Evolutionary conservation across 53 echinoderm and acorn worm species (phyloP), one percentile per base, ranked within the genome.

Genomic region (Arbacia lixula): DNA sequence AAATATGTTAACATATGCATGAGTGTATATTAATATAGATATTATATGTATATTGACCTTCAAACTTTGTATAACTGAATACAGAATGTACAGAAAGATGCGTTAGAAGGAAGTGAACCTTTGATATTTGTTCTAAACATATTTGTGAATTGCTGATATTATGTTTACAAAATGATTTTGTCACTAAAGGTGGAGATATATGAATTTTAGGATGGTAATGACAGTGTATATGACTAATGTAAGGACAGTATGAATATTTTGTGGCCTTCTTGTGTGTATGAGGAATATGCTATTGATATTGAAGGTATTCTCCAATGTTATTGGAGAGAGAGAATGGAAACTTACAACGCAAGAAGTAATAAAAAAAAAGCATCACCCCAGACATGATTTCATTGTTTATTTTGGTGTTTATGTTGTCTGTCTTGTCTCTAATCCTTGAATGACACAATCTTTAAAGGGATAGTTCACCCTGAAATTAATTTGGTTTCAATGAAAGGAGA

Each of bases 11-110:
- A n/a, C n/a, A n/a, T n/a, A n/a, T n/a, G n/a, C n/a, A n/a, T n/a
- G n/a, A n/a, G n/a, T n/a, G n/a, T n/a, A 74, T 74, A 74, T 50
- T 51, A n/a, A 74, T 74, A 74, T 74, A 74, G 53, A 74, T 74
- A 74, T 74, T 71, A 74, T 74, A 74, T 74, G 74, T 74, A 74
- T 74, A 74, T 74, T 53, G 74, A 74, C 53, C 16, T 74, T 33
- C n/a, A n/a, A 69, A 69, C 12, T 69, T 42, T 69, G 69, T 69
- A 42, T 69, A 69, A 69, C 43, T 69, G 40, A 69, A 69, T n/a
- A 46, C 27, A 28, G 14, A 27, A 25, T 69, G 69, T 69, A 69
- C 16, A 69, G 26, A 69, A 27, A 26, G 25, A 69, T 43, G 26
- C 6, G 28, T 25, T 43, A 43, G 37, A 39, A 27, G 36, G 28